Evolutionary conservation across 2,888 invertebrate genomes (phyloP).

Genomic region (Eristalis pertinax): DNA sequence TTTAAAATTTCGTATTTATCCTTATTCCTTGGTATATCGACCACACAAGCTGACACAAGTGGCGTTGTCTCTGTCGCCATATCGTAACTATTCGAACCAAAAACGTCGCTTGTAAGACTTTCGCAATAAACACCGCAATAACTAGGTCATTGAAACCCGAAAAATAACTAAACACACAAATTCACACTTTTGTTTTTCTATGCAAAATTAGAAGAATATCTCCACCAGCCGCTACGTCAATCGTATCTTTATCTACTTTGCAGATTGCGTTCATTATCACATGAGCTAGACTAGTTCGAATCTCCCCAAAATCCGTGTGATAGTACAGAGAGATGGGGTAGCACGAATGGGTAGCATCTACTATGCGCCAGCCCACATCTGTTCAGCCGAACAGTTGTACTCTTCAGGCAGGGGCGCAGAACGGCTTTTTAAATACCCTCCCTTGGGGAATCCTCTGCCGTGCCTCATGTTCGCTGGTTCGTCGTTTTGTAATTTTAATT

Average conservation of each 20-base stretch:
- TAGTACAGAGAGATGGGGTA: no score
- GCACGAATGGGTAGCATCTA: neutral
- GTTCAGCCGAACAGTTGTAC: slow-evolving; percentile 14
- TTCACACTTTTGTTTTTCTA: neutral
- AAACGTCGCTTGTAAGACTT: neutral
- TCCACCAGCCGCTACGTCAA: neutral
- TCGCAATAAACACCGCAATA: neutral
- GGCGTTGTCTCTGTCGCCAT: slow-evolving; percentile 72
- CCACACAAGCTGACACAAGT: slow-evolving; percentile 60
- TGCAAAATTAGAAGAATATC: neutral
- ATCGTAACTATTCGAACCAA: neutral
- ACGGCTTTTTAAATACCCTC: slow-evolving; percentile 39
- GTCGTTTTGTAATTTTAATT: slow-evolving; percentile 70
- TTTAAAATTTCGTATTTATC: slow-evolving; percentile 41
- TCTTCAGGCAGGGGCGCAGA: neutral
- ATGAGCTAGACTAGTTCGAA: slow-evolving; percentile 17
- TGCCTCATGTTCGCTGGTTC: slow-evolving; percentile 29
- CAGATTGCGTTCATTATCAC: slow-evolving; percentile 60
- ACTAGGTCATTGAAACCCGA: neutral
- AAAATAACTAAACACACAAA: neutral
- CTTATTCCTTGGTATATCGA: slow-evolving; percentile 58
- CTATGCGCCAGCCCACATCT: slow-evolving; percentile 34
- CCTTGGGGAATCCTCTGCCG: slow-evolving; percentile 3
- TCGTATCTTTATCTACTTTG: slow-evolving; percentile 32
- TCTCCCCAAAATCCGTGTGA: slow-evolving; percentile 1